Conservation (phyloP, 2,797 vertebrate genomes). For the Sebastes matsubarae region DNA sequence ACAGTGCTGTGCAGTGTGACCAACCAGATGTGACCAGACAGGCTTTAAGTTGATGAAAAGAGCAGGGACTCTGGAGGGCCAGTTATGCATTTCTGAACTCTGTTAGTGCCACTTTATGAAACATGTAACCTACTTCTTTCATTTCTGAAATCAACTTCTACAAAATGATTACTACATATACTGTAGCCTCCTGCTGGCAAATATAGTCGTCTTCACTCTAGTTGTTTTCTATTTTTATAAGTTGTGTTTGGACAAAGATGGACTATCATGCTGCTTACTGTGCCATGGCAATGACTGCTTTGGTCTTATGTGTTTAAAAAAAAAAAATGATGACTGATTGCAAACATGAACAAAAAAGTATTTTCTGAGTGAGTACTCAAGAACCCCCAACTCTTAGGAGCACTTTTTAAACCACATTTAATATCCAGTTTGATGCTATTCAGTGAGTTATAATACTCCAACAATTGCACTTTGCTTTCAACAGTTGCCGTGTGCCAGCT, state of each 20-base stretch:
- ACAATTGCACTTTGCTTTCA: constrained; percentile 55
- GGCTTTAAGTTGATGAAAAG: constrained; percentile 10
- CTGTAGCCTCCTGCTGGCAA: constrained; percentile 43
- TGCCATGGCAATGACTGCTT: constrained; percentile 39
- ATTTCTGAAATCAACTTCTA: constrained; percentile 61
- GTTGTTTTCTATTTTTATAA: constrained; percentile 50
- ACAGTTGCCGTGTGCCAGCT: constrained; percentile 21
- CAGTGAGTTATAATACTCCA: constrained; percentile 29
- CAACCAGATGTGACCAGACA: constrained; percentile 69
- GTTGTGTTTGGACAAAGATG: constrained; percentile 46
- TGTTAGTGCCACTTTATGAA: constrained; percentile 51
- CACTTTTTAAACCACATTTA: constrained; percentile 46
- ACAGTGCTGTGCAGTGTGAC: constrained; percentile 61
- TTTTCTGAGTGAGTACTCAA: constrained; percentile 24
- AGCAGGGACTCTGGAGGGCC: constrained; percentile 52
- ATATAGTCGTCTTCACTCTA: constrained; percentile 30
- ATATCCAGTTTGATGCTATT: constrained; percentile 34
- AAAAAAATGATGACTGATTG: constrained; percentile 32
- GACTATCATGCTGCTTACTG: constrained; percentile 59
- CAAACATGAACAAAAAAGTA: constrained; percentile 21
- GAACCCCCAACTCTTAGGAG: constrained; percentile 44
- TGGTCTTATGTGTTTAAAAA: constrained; percentile 29
- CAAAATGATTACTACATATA: constrained; percentile 44
- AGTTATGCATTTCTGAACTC: constrained; percentile 57
- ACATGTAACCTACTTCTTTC: constrained; percentile 46